These are phyloP conservation scores for Liolophura sinensis DNA, from an alignment of 1,140 invertebrate species.

Conservation along the genomic window DNA sequence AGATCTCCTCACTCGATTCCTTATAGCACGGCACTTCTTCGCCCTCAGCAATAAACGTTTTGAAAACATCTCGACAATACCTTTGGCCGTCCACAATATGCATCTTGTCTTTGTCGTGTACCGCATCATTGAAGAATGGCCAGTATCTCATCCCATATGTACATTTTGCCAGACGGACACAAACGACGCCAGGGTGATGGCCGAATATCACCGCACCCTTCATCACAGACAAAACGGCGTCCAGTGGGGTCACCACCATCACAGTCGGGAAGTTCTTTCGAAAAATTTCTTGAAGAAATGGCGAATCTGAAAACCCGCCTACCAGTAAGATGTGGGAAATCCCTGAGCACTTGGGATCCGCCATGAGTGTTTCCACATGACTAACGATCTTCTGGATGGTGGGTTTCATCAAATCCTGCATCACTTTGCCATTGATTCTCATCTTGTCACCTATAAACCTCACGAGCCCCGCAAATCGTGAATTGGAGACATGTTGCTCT, in stretches of 20 bases:
- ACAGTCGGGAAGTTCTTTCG: conserved; percentile 9
- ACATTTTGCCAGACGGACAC: conserved; percentile 20
- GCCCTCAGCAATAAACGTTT: no score
- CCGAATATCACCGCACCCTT: conserved; percentile 31
- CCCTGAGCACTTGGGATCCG: conserved; percentile 5
- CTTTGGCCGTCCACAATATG: no score
- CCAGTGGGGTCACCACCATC: conserved; percentile 20
- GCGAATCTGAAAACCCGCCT: conserved; percentile 29
- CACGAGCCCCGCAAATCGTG: no score
- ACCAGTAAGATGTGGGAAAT: conserved; percentile 25
- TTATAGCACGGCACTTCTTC: no score
- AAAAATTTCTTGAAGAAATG: conserved; percentile 17
- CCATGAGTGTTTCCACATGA: conserved; percentile 1
- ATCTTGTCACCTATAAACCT: background rate
- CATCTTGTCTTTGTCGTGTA: background rate
- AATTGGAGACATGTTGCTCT: no score
- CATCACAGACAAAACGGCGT: conserved; percentile 22
- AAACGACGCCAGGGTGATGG: conserved; percentile 15
- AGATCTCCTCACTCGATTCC: conserved; percentile 9
- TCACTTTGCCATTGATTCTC: background rate
- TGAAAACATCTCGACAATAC: no score
- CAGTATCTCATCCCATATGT: conserved; percentile 24
- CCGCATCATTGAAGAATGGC: conserved; percentile 10
- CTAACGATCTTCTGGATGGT: background rate
- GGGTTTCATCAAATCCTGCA: background rate